phyloP scores from a whole-genome alignment of 2,888 invertebrate species.

The Diadegma fenestrale region DNA sequence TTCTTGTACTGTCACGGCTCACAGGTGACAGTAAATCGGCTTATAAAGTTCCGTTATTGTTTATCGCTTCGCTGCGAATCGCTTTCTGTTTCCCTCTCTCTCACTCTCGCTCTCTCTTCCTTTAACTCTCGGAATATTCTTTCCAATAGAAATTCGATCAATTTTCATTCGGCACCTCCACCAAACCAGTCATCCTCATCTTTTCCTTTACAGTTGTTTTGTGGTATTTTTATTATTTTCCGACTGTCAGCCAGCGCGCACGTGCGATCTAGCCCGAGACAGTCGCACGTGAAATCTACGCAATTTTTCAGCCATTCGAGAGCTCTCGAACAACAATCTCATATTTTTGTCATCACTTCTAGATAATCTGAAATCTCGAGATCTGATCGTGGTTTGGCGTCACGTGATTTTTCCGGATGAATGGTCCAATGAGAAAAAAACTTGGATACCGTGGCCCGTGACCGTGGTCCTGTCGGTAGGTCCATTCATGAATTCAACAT shows the following conservation, averaged over 20 bases:
- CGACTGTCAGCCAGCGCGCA: conserved; percentile 55
- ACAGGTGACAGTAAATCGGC: conserved; percentile 68
- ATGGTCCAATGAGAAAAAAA: conserved; percentile 16
- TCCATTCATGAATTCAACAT: background rate
- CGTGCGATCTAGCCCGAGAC: conserved; percentile 58
- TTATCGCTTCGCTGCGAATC: conserved; percentile 67
- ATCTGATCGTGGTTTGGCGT: conserved; percentile 2
- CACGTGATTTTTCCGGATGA: conserved; percentile 35
- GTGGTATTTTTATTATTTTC: conserved; percentile 36
- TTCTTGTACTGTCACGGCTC: conserved; percentile 70
- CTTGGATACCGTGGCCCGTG: conserved; percentile 8
- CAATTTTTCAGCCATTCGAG: conserved; percentile 52
- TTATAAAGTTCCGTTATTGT: conserved; percentile 70
- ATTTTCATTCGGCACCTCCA: conserved; percentile 36
- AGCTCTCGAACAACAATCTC: background rate
- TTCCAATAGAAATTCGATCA: conserved; percentile 34
- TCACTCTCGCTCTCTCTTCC: conserved; percentile 3
- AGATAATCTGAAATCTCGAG: background rate
- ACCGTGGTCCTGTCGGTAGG: background rate
- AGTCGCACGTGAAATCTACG: conserved; percentile 24
- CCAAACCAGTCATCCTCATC: conserved; percentile 35
- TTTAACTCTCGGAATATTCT: conserved; percentile 13
- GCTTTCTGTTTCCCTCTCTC: conserved; percentile 63
- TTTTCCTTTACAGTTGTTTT: conserved; percentile 38
- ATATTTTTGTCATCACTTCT: conserved; percentile 11